Evolutionary conservation across 2,797 vertebrate genomes (phyloP), one percentile per base, ranked within the genome.

Genomic region (Sebastes goodei): DNA sequence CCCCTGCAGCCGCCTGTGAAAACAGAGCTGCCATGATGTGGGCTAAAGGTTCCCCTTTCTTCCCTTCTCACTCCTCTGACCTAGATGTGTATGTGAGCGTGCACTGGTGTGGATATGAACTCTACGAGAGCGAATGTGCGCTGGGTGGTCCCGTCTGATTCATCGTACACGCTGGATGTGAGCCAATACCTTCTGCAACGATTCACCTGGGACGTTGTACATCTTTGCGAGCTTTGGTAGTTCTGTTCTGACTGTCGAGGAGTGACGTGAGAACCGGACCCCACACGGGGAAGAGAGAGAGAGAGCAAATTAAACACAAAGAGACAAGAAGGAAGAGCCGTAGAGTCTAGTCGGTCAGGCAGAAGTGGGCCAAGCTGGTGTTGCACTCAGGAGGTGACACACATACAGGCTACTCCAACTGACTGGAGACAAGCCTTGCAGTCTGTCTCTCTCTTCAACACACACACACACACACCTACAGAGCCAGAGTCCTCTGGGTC

Each of bases 311-410:
- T 76, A 92, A 88, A 89, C 82, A 88, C 79, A 90, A 85, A 89
- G 86, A 88, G 84, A 89, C 81, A 77, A 78, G 82, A 85, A 81
- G 76, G 76, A 87, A 84, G 82, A 87, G 88, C 74, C 78, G 59
- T 12, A 23, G 65, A 89, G 91, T 93, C 86, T 90, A 91, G 89
- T 91, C 89, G 88, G 87, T 89, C 88, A 93, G 90, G 90, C 91
- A 91, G 92, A 94, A 94, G 94, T 93, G 90, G 92, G 93, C 92
- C 93, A 93, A 90, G 89, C 91, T 92, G 91, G 89, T 92, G 88
- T 83, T 92, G 89, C 71, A 84, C 88, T 91, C 92, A 84, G 77
- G 87, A 90, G 88, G 88, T 90, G 89, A 92, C 86, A 93, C 91
- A 90, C 89, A 93, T 88, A 86, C 65, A 86, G 74, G 80, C 81